Evolutionary conservation across 2,888 invertebrate genomes (phyloP).

Genomic region (Luperina testacea): DNA sequence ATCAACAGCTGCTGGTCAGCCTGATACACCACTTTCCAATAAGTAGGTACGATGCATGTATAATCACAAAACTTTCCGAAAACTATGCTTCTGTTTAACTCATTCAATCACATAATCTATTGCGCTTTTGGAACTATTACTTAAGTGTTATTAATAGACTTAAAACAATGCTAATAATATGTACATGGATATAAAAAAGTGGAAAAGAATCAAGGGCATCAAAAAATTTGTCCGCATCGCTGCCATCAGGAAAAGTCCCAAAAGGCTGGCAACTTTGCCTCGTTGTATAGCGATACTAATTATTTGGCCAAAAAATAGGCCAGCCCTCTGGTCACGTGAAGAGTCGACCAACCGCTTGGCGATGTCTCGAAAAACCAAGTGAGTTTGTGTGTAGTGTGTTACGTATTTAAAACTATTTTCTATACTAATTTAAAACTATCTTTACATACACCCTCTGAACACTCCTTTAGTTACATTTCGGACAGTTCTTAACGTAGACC

Average conservation of each 20-base stretch:
- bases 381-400: neutral
- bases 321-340: neutral
- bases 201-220: neutral
- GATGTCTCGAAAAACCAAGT: neutral
- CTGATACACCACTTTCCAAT: constrained; percentile 40
- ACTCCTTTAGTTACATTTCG: neutral
- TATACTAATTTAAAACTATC: neutral
- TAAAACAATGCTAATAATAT: neutral
- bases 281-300: neutral
- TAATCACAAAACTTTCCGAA: neutral
- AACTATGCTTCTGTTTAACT: neutral
- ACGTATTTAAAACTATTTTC: neutral
- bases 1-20: constrained; percentile 44
- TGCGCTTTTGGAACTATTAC: neutral
- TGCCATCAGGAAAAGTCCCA: neutral
- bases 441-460: neutral
- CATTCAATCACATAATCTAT: neutral
- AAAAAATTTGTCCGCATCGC: neutral
- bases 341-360: neutral
- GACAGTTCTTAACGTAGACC: neutral
- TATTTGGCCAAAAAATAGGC: neutral
- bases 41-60: constrained; percentile 10
- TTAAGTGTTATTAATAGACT: neutral
- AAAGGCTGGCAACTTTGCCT: neutral
- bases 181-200: neutral